Percentiles rank a stretch among this genome's conserved stretches.
Evolutionary conservation across 37 sponge, comb jelly and placozoan species (phyloP).

Genomic region (Haliclona indistincta): DNA sequence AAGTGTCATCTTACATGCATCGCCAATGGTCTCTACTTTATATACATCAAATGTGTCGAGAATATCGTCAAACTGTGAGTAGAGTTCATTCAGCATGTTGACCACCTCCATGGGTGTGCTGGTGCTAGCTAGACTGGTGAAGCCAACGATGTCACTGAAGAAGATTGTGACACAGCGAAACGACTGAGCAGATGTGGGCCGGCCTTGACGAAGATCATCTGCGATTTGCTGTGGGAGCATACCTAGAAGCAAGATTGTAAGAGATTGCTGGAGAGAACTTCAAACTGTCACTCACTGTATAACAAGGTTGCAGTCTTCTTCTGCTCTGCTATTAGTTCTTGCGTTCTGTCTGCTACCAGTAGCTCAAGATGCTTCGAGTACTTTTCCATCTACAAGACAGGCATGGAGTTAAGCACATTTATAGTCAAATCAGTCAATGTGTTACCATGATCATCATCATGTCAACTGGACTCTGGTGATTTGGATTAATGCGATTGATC

Average conservation of each 20-base stretch:
- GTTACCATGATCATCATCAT: conserved; percentile 91
- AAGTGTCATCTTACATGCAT: conserved; percentile 93
- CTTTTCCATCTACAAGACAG: conserved; percentile 81
- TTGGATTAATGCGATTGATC: conserved; percentile 64
- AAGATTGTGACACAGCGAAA: conserved; percentile 74
- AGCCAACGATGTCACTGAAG: conserved; percentile 94
- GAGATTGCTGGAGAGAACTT: too few relatives aligned
- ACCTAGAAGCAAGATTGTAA: too few relatives aligned
- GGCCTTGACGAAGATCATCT: conserved; percentile 84
- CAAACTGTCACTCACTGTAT: conserved; percentile 66
- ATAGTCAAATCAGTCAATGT: neutral
- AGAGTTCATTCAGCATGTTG: conserved; percentile 81
- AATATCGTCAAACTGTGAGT: conserved; percentile 84
- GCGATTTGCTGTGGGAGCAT: conserved; percentile 85
- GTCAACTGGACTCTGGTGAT: conserved; percentile 83
- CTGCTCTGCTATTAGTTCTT: conserved; percentile 80
- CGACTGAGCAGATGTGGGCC: conserved; percentile 46
- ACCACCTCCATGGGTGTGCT: conserved; percentile 90
- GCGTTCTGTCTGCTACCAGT: conserved; percentile 83
- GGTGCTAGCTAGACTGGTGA: conserved; percentile 68
- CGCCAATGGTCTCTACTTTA: conserved; percentile 95
- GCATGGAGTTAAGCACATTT: neutral
- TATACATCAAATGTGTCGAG: conserved; percentile 89
- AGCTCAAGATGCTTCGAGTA: conserved; percentile 88
- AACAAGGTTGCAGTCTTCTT: conserved; percentile 77